A percentile compares a stretch with the other conserved stretches of the same genome.
Evolutionary conservation across 1,140 invertebrate genomes (phyloP).

Genomic region (Copidosoma floridanum): DNA sequence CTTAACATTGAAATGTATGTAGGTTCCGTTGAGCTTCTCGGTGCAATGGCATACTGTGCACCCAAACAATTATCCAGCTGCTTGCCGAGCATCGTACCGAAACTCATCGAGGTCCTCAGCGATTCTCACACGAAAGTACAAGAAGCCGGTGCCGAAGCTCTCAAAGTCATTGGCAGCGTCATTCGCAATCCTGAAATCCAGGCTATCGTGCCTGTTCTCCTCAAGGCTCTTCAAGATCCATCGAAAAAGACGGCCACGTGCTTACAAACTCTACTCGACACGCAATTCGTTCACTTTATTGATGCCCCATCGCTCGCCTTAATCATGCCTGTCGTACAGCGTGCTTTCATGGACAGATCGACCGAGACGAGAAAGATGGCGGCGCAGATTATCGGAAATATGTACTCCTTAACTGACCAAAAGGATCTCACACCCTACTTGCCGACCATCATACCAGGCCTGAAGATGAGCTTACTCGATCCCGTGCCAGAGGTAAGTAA

Average conservation of each 20-base stretch:
- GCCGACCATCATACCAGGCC: constrained; percentile 92
- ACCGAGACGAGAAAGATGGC: constrained; percentile 99
- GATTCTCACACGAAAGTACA: constrained; percentile 99
- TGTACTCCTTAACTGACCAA: constrained; percentile 98
- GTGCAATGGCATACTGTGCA: constrained; percentile 97
- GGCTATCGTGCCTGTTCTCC: constrained; percentile 87
- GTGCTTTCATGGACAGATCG: constrained; percentile 94
- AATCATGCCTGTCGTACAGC: constrained; percentile 98
- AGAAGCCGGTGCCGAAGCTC: constrained; percentile 90
- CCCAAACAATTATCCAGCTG: constrained; percentile 98
- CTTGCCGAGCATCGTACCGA: constrained; percentile 97
- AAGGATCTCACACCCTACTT: constrained; percentile 97
- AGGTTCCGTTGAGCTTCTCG: constrained; percentile 94
- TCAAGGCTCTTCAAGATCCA: constrained; percentile 95
- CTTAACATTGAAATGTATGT: constrained; percentile 23
- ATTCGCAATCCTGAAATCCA: constrained; percentile 99
- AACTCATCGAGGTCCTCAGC: constrained; percentile 93
- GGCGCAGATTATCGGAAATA: constrained; percentile 98
- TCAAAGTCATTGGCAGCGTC: constrained; percentile 95
- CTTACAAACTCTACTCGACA: constrained; percentile 89
- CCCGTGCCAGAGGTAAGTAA: constrained; percentile 85
- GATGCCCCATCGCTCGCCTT: constrained; percentile 97
- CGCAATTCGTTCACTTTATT: constrained; percentile 99
- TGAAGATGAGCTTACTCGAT: constrained; percentile 95
- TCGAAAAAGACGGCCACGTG: constrained; percentile 91